Base-by-base conservation (phyloP, 2,888 invertebrate genomes). In the Dascillus cervinus region DNA sequence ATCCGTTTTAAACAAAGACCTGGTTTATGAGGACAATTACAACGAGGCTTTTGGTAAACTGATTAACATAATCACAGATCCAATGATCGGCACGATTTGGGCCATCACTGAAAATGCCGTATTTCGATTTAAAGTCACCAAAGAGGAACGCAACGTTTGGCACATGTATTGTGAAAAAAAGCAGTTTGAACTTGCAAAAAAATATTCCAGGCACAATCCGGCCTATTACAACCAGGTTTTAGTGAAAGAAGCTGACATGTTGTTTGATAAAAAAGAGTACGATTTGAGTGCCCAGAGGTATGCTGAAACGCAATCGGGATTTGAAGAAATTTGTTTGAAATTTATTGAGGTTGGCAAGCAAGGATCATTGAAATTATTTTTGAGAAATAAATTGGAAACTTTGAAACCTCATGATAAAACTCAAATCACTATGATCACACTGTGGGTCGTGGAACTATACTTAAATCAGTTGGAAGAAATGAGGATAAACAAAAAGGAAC, bases 401-500 rank as follows among this genome's bases (percentile, higher is more conserved):
- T 60, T 91, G 8, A 73, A 73, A 15, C 65, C 73, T 2, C 77
- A 78, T 48, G 90, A 94, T 44, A 83, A 82, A 54, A 88, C 92
- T 0, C 85, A 92, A 53, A 79, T 87, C 26, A 91, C 94, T 0
- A 88, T 95, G 78, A 72, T 98, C 19, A 86, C 95, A 0, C 77
- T 94, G 31, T 98, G 97, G 96, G 74, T 96, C 46, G 78, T 91
- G 0, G 97, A 98, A 63, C 68, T 98, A 14, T 94, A 85, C 61
- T 70, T 96, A 43, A 87, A 85, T 31, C 85, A 92, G 62, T 71
- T 97, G 33, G 90, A 91, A n/a, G 68, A 77, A 23, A 66, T 88
- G 25, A 64, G 79, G 2, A 67, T 74, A 4, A 64, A 66, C 13
- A 58, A 54, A 2, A 43, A 58, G 26, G 62, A 61, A 29, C 55